Conservation (phyloP, 1,140 invertebrate genomes). For the Dufourea novaeangliae region DNA sequence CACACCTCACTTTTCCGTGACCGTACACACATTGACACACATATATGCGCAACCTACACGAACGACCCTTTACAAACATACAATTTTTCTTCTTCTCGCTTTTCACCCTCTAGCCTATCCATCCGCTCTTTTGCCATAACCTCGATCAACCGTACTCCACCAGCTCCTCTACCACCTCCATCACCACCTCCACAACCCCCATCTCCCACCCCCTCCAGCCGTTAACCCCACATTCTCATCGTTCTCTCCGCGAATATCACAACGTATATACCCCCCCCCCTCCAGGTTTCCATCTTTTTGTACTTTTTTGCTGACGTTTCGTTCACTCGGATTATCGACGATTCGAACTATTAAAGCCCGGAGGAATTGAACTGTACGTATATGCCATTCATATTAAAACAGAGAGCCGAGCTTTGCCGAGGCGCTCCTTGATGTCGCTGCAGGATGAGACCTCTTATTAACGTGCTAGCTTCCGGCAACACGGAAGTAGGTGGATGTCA, state of each 20-base stretch:
- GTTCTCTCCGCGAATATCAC: slow-evolving; percentile 15
- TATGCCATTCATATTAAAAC: slow-evolving; percentile 58
- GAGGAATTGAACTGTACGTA: slow-evolving; percentile 50
- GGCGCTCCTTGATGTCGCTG: slow-evolving; percentile 39
- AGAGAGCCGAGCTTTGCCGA: slow-evolving; percentile 28
- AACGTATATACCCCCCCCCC: neutral
- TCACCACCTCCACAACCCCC: neutral
- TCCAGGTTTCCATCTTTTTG: neutral
- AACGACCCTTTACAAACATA: neutral
- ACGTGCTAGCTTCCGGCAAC: slow-evolving; percentile 54
- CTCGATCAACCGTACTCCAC: slow-evolving; percentile 9
- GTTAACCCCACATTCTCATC: neutral
- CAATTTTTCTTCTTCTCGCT: slow-evolving; percentile 15
- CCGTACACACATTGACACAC: slow-evolving; percentile 15
- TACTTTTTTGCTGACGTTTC: slow-evolving; percentile 62
- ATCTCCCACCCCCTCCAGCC: neutral
- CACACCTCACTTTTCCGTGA: neutral
- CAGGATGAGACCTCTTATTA: slow-evolving; percentile 63
- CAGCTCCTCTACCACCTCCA: neutral
- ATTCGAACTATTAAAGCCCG: slow-evolving; percentile 65
- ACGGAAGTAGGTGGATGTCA: slow-evolving; percentile 40
- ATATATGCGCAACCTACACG: slow-evolving; percentile 1
- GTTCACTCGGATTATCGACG: slow-evolving; percentile 63
- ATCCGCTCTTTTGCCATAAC: neutral
- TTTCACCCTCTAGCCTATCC: neutral